Evolutionary conservation across 2,797 vertebrate species (phyloP).

Genomic region (Gouania willdenowi): DNA sequence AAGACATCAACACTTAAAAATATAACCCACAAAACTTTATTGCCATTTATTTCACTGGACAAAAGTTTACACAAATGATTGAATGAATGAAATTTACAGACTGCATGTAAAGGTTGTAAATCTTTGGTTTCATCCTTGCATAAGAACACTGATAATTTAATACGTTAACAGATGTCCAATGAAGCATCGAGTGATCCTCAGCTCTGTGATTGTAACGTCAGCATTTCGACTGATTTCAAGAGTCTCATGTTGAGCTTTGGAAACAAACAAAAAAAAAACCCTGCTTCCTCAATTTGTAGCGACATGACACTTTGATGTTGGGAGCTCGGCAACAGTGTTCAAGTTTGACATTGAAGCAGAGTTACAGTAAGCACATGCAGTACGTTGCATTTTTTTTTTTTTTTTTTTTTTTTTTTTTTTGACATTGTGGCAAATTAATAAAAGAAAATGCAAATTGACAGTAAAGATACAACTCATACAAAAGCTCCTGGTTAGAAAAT

Average conservation of each 20-base stretch:
- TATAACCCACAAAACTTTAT: slow-evolving; percentile 93
- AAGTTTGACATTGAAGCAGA: slow-evolving; percentile 79
- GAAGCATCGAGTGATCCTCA: too few species aligned
- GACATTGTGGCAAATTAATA: slow-evolving; percentile 70
- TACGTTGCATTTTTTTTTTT: slow-evolving; percentile 49
- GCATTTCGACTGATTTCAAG: slow-evolving; percentile 33
- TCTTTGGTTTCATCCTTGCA: slow-evolving; percentile 57
- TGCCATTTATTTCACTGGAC: slow-evolving; percentile 79
- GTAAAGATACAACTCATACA: slow-evolving; percentile 75
- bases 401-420: slow-evolving; percentile 52
- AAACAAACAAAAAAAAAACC: slow-evolving; percentile 18
- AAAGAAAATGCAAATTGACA: slow-evolving; percentile 61
- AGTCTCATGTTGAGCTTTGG: slow-evolving; percentile 1
- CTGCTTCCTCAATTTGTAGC: slow-evolving; percentile 20
- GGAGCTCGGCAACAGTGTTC: slow-evolving; percentile 61
- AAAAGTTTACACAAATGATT: slow-evolving; percentile 69
- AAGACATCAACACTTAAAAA: slow-evolving; percentile 67
- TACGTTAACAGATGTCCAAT: too few species aligned
- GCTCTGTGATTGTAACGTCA: slow-evolving; percentile 53
- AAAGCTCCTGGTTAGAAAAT: slow-evolving; percentile 69
- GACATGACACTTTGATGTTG: slow-evolving; percentile 26
- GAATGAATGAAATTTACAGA: slow-evolving; percentile 58
- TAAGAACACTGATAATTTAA: slow-evolving; percentile 26
- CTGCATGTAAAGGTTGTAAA: slow-evolving; percentile 40
- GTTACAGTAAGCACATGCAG: slow-evolving; percentile 76